Evolutionary conservation across 1,140 invertebrate species (phyloP), one percentile per base, ranked within the genome.

Genomic region (Ceratosolen solmsi): DNA sequence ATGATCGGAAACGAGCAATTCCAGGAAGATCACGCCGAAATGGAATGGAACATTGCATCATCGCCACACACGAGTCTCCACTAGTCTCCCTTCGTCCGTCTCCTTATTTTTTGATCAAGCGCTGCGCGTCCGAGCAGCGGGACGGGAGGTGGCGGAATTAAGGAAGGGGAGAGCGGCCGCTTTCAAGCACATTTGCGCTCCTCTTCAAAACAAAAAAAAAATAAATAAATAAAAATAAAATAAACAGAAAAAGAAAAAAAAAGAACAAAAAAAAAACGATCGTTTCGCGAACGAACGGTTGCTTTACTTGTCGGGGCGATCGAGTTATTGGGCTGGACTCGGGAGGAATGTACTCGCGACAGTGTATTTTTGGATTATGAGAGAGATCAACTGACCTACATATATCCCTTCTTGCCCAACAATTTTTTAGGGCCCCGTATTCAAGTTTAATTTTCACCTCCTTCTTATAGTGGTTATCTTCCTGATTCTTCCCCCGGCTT

Each of bases 1-100:
- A 83, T 80, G 77, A 80, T 80, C 73, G 78, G 65, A 83, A 83
- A 83, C 46, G 49, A 79, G 76, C 71, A 25, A 75, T 81, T 76
- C 79, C 49, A 76, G 1, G 72, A 81, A 81, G 76, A 78, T 68
- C 46, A 0, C 58, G 27, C 60, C 36, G 46, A 78, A 51, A 41
- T 25, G 60, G 60, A 65, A 8, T 17, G 30, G n/a, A n/a, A 22
- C 51, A 25, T 79, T 79, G 68, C 68, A 71, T 79, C 78, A 79
- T 79, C 68, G n/a, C 15, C 49, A 8, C 33, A 11, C 17, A 36
- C 60, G 30, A 65, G 60, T 49, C 22, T 17, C 30, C 3, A 5
- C 20, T n/a, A n/a, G n/a, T n/a, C n/a, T n/a, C n/a, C n/a, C n/a
- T n/a, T n/a, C n/a, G n/a, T n/a, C n/a, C n/a, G n/a, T n/a, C n/a